Percentiles rank a stretch among this genome's conserved stretches.
Evolutionary conservation across 1,140 invertebrate genomes (phyloP).

Genomic region (Pentalonia nigronervosa): DNA sequence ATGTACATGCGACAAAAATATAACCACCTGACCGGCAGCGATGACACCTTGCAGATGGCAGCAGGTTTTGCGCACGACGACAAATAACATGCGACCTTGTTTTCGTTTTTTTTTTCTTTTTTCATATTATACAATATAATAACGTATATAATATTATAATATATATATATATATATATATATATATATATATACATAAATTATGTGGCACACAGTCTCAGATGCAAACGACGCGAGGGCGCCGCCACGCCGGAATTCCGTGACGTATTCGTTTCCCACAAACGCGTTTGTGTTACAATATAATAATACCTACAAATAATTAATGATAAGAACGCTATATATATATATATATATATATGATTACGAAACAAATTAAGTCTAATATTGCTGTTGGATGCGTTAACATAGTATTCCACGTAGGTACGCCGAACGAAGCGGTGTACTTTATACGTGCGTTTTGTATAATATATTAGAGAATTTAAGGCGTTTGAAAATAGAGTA

Average conservation of each 20-base stretch:
- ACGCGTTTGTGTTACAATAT: neutral
- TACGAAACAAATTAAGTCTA: neutral
- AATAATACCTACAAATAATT: neutral
- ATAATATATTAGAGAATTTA: too few species aligned
- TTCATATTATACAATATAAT: slow-evolving; percentile 17
- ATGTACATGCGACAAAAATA: neutral
- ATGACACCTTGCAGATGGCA: neutral
- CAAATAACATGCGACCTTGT: neutral
- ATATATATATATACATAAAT: too few species aligned
- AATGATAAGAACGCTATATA: too few species aligned
- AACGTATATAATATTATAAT: neutral
- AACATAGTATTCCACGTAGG: too few species aligned
- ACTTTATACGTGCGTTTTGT: too few species aligned
- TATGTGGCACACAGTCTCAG: neutral
- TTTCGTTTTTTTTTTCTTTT: too few species aligned
- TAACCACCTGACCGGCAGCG: neutral
- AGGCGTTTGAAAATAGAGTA: too few species aligned
- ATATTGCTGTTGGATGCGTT: neutral
- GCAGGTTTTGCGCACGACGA: neutral
- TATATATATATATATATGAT: neutral
- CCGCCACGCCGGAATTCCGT: slow-evolving; percentile 25
- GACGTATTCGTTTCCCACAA: slow-evolving; percentile 1
- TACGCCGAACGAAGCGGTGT: too few species aligned
- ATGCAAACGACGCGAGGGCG: neutral
- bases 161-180: too few species aligned